Evolutionary conservation across 2,888 invertebrate genomes (phyloP), one percentile per base, ranked within the genome.

Genomic region (Rhimphoctona megacephalus): DNA sequence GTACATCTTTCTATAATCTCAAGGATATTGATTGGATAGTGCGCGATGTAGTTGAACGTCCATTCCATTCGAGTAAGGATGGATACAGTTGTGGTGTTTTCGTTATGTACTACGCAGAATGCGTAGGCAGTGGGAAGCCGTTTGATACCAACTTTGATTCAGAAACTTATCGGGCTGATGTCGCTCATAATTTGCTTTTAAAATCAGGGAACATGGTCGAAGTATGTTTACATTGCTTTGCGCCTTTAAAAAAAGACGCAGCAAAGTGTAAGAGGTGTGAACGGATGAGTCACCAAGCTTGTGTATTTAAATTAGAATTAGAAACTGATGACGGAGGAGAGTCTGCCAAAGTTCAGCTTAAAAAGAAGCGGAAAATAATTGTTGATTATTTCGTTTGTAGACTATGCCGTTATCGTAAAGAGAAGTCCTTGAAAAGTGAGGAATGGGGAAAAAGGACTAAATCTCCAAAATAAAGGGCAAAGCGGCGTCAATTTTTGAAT

Each of bases 81-180:
- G 80, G 70, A 33, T 25, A 61, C 49, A 85, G 52, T 66, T 85
- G 81, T 70, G 85, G 80, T 17, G 69, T 61, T 14, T 85, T 81
- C 64, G 33, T 85, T n/a, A 73, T 85, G 73, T 52, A 85, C 43
- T 85, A 76, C 52, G 74, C 81, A 46, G 69, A 85, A 46, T 85
- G 80, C 39, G 33, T 81, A 9, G 81, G 74, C 25, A 52, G 52
- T 33, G 22, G 36, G 17, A 19, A 76, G 46, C 2, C 43, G 17
- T 64, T 81, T 46, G 52, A 66, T 8, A 46, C 36, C 14, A 39
- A 9, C 8, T 81, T 85, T 33, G 25, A 85, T 46, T 76, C 81
- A 9, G 46, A n/a, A 49, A 5, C 49, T 49, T 67, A 81, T 43
- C 46, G 81, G 43, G 0, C 6, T 19, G 25, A 74, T 69, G 33